Evolutionary conservation across 1,140 invertebrate genomes (phyloP).

Genomic region (Aradophagus sp.): DNA sequence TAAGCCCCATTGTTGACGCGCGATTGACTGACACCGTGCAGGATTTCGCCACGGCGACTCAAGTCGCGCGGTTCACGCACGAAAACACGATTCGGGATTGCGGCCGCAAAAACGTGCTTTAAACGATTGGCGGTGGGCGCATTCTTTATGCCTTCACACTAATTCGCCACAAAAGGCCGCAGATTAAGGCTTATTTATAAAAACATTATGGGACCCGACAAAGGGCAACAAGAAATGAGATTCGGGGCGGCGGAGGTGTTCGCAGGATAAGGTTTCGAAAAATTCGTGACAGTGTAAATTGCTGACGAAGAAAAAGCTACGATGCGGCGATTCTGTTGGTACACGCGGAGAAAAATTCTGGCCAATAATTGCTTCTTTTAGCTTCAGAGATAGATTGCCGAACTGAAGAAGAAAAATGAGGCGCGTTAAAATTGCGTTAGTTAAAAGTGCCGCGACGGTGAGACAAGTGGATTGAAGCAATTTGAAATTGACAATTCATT

Average conservation of each 20-base stretch:
- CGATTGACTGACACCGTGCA: slow-evolving; percentile 70
- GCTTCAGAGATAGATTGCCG: no score
- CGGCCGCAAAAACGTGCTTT: slow-evolving; percentile 55
- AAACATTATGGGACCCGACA: slow-evolving; percentile 24
- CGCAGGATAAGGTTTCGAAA: slow-evolving; percentile 4
- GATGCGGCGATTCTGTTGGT: no score
- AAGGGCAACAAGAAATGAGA: slow-evolving; percentile 26
- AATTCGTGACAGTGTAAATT: slow-evolving; percentile 7
- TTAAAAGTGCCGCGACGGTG: no score
- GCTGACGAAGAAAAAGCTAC: not conserved
- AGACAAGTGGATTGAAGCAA: no score
- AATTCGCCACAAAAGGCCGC: slow-evolving; percentile 25
- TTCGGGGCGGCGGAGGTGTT: slow-evolving; percentile 8
- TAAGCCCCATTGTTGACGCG: slow-evolving; percentile 70
- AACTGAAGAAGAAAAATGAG: no score
- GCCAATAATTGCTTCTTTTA: no score
- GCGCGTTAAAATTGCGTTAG: no score
- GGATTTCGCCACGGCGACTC: slow-evolving; percentile 42
- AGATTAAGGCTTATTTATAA: slow-evolving; percentile 32
- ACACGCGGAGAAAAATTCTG: no score
- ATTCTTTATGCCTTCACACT: slow-evolving; percentile 26
- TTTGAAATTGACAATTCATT: no score
- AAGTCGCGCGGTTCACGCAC: slow-evolving; percentile 55
- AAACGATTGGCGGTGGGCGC: slow-evolving; percentile 11
- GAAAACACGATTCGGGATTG: slow-evolving; percentile 65